Conservation (phyloP, 2,888 invertebrate species). For the Caenorhabditis becei region DNA sequence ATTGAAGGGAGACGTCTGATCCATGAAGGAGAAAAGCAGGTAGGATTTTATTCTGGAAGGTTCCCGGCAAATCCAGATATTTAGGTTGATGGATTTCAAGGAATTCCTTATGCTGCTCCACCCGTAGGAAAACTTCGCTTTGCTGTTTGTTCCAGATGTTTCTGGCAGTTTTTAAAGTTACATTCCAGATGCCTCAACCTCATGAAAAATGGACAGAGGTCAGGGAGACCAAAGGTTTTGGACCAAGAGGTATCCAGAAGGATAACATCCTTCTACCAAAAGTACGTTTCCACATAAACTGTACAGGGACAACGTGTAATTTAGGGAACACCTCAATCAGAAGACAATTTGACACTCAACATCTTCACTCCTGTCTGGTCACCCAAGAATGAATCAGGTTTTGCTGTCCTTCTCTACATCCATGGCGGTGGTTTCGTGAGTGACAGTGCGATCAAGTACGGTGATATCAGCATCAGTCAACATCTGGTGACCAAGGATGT, state of each 20-base stretch:
- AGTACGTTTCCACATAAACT: slow-evolving; percentile 11
- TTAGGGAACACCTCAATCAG: slow-evolving; percentile 51
- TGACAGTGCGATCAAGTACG: slow-evolving; percentile 67
- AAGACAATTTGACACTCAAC: slow-evolving; percentile 71
- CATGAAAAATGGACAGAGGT: slow-evolving; percentile 67
- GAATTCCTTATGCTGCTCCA: slow-evolving; percentile 70
- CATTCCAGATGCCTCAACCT: slow-evolving; percentile 62
- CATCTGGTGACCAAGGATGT: slow-evolving; percentile 68
- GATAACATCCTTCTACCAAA: slow-evolving; percentile 38
- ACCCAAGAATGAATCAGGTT: slow-evolving; percentile 57
- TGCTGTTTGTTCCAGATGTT: slow-evolving; percentile 60
- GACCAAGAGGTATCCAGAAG: slow-evolving; percentile 63
- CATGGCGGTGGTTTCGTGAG: slow-evolving; percentile 70
- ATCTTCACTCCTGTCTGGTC: slow-evolving; percentile 70
- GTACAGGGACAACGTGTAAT: not conserved
- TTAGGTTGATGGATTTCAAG: slow-evolving; percentile 71
- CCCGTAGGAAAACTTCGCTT: slow-evolving; percentile 69
- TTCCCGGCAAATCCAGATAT: not conserved
- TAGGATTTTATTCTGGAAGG: slow-evolving; percentile 11
- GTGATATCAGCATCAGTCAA: slow-evolving; percentile 68
- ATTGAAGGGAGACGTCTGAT: slow-evolving; percentile 69
- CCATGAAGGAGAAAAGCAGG: slow-evolving; percentile 66
- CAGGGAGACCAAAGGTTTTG: slow-evolving; percentile 64
- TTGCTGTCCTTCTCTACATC: slow-evolving; percentile 68
- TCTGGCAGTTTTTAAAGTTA: not conserved